Base-by-base conservation (phyloP, 2,113 vertebrate species). In the Onychorhynchus coronatus region DNA sequence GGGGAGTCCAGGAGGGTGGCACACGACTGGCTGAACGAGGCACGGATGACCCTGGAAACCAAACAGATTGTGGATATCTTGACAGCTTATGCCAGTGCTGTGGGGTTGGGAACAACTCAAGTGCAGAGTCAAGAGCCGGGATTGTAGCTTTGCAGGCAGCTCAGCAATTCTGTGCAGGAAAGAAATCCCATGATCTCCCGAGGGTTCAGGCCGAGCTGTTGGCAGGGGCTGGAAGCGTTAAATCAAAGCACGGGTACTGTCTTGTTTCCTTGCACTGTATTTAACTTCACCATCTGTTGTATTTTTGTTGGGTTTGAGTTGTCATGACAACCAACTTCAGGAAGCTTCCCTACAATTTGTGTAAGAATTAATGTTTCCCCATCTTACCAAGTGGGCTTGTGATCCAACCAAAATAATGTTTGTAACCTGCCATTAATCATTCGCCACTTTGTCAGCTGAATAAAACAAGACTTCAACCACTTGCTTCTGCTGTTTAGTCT, bases 11-110 rank as follows among this genome's bases (percentile, higher is more conserved):
- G 99, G 87, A 97, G 99, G 39, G 99, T 99, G 95, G 99, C 98
- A 1, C 98, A 99, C 66, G 99, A 99, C 95, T 99, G 99, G 99
- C 98, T 99, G 66, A 98, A 83, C 3, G 99, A 99, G 73, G 99
- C 99, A 3, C 98, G 99, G 5, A 98, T 98, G 92, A 99, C 99
- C 44, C 97, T 99, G 33, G 99, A 99, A 97, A 99, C 99, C 6
- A 98, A 98, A 83, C 99, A 99, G 96, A 98, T 99, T 2, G 97
- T 99, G 94, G 98, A 98, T 80, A 97, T 99, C 97, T 92, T 99
- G 89, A 99, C 99, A 0, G 99, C 99, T 0, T 99, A 99, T 0
- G 99, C 99, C 93, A 99, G 99, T 1, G 99, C 99, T 0, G 98
- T 99, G 42, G 99, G 99, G 7, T 46, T 99, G 72, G 99, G 99